Base-by-base conservation (phyloP, 2,113 vertebrate genomes). In the Centropristis striata region DNA sequence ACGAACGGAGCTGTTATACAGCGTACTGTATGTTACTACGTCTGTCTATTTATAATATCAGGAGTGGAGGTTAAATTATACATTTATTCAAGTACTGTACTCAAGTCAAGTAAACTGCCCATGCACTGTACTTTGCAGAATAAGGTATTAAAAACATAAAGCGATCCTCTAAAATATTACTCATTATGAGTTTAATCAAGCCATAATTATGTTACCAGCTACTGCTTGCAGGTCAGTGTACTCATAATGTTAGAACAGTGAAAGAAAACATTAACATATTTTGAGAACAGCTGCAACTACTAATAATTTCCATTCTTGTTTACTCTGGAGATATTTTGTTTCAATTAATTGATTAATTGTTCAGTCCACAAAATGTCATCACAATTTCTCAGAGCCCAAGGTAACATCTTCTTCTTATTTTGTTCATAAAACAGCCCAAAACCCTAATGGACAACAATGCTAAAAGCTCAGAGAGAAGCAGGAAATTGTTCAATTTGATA, bases 1-100 rank as follows among this genome's bases (percentile, higher is more conserved):
- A 50, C 32, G 13, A 67, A 28, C 70, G 54, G 18, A 41, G 80
- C 75, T 90, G 44, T 64, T 63, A 67, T n/a, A 54, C 39, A 37
- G 11, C 36, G 18, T 71, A 39, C 46, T 53, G 39, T 54, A 51
- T 61, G 2, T 25, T 28, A 75, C n/a, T 75, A 59, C 64, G 57
- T 66, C 15, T 80, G 28, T 41, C 36, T 53, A 32, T 23, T 81
- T 25, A 47, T 21, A 39, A 27, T 53, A 21, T 18, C 14, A 54
- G 16, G 41, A 25, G 1, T 67, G 39, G 2, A 37, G 21, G 42
- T 4, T 47, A 27, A 47, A 71, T 18, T 37, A 25, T 37, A 53
- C 18, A 57, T 42, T 12, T 42, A 23, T 63, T 61, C 3, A 44
- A 21, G 18, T 9, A 13, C 2, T 25, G 1, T 27, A 1, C 36